A percentile compares a stretch with the other conserved stretches of the same genome.
phyloP scores from a whole-genome alignment of 1,140 invertebrate species.

The Eumaeus atala region DNA sequence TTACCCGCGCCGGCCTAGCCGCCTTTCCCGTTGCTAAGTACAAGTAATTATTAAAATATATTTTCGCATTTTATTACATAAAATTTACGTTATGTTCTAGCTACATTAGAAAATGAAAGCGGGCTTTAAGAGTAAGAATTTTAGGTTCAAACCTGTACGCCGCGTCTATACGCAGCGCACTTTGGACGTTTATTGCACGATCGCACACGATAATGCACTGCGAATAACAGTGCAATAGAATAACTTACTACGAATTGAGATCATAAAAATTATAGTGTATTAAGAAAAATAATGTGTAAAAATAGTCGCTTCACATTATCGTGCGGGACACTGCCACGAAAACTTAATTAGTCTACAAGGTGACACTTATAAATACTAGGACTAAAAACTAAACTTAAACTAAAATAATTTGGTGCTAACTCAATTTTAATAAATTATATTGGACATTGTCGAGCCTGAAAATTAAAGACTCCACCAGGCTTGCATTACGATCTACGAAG shows the following conservation, averaged over 20 bases:
- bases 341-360: constrained; percentile 67
- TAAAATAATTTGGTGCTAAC: constrained; percentile 69
- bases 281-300: constrained; percentile 20
- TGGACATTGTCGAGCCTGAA: constrained; percentile 54
- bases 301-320: constrained; percentile 33
- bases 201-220: constrained; percentile 38
- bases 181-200: constrained; percentile 68
- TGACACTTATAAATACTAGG: constrained; percentile 68
- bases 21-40: constrained; percentile 65
- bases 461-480: constrained; percentile 59
- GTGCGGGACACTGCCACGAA: constrained; percentile 49
- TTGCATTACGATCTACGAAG: constrained; percentile 61
- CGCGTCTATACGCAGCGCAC: constrained; percentile 71
- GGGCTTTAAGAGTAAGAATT: constrained; percentile 61
- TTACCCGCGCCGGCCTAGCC: constrained; percentile 66
- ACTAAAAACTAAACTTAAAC: constrained; percentile 65
- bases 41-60: constrained; percentile 74
- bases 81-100: constrained; percentile 73
- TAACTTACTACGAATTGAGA: constrained; percentile 42
- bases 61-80: constrained; percentile 73
- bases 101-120: constrained; percentile 71
- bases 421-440: constrained; percentile 46
- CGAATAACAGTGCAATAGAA: constrained; percentile 27
- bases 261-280: constrained; percentile 30
- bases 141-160: constrained; percentile 68